Evolutionary conservation across 2,797 vertebrate genomes (phyloP), one percentile per base, ranked within the genome.

Genomic region (Cryptoblepharus egeriae): DNA sequence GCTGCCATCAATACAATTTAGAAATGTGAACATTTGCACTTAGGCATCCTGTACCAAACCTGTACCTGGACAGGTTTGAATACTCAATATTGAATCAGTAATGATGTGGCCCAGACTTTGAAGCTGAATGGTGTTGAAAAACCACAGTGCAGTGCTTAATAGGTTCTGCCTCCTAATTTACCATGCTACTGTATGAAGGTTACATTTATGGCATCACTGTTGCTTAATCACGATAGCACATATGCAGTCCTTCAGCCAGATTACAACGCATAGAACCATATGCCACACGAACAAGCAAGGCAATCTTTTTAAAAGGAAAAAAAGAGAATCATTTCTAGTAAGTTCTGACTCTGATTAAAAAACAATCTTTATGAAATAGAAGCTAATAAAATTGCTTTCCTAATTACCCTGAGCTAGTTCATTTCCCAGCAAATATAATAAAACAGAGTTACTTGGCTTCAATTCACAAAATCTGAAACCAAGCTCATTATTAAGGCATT

Each of bases 391-490:
- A 96, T 95, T 96, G 95, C 95, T 95, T 95, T 95, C 95, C 95
- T 96, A 96, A 96, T 96, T 96, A 96, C 94, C 94, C 94, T 92
- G 95, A 96, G 94, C 95, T 96, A 95, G 95, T 96, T 96, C 95
- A 96, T 96, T 96, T 96, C 95, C 95, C 96, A 96, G 95, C 94
- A 96, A 96, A 96, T 96, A 96, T 94, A 96, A 96, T 96, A 96
- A 96, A 96, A 96, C 93, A 92, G 94, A 95, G 93, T 95, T 94
- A 94, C 95, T 96, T 96, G 96, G 96, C 96, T 96, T 94, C 63
- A 87, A 96, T 95, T 96, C 96, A 96, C 96, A 95, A 96, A 96
- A 95, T 94, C 94, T 94, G 94, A 96, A 96, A 95, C 93, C 95
- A 92, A 94, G 95, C 96, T 96, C 95, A 95, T 96, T 96, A 96